phyloP scores from a whole-genome alignment of 1,140 invertebrate genomes.

The Centruroides vittatus region DNA sequence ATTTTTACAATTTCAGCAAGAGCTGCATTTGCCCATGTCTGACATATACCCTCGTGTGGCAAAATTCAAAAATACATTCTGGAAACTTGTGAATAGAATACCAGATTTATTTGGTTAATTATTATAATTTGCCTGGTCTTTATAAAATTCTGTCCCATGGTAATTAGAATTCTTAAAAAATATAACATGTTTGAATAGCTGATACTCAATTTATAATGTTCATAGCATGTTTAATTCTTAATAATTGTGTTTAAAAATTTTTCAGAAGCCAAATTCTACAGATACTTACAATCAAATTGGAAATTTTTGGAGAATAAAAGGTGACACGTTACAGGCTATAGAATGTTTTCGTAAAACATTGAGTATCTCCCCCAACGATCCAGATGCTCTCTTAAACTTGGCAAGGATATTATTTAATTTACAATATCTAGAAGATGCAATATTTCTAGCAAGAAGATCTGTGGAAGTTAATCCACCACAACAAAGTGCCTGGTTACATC shows the following conservation, averaged over 20 bases:
- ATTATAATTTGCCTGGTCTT: too few species aligned
- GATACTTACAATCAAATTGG: constrained; percentile 77
- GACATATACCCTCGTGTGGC: too few species aligned
- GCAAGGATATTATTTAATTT: constrained; percentile 67
- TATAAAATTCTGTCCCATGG: too few species aligned
- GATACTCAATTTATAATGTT: too few species aligned
- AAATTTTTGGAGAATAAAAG: constrained; percentile 67
- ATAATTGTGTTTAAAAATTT: constrained; percentile 4
- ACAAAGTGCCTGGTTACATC: constrained; percentile 74
- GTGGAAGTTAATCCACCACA: constrained; percentile 58
- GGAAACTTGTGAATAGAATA: too few species aligned
- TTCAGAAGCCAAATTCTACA: constrained; percentile 65
- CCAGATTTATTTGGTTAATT: too few species aligned
- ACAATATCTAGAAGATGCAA: constrained; percentile 75
- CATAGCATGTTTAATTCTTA: too few species aligned
- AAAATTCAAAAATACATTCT: too few species aligned
- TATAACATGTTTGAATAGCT: too few species aligned
- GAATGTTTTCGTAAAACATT: constrained; percentile 73
- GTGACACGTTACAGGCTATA: constrained; percentile 64
- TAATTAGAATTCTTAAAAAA: too few species aligned
- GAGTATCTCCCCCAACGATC: constrained; percentile 68
- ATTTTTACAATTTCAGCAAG: too few species aligned
- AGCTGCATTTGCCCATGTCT: too few species aligned
- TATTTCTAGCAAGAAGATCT: constrained; percentile 60
- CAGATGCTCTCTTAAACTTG: constrained; percentile 65